Evolutionary conservation across 2,797 vertebrate species (phyloP), one percentile per base, ranked within the genome.

Genomic region (Alauda arvensis): DNA sequence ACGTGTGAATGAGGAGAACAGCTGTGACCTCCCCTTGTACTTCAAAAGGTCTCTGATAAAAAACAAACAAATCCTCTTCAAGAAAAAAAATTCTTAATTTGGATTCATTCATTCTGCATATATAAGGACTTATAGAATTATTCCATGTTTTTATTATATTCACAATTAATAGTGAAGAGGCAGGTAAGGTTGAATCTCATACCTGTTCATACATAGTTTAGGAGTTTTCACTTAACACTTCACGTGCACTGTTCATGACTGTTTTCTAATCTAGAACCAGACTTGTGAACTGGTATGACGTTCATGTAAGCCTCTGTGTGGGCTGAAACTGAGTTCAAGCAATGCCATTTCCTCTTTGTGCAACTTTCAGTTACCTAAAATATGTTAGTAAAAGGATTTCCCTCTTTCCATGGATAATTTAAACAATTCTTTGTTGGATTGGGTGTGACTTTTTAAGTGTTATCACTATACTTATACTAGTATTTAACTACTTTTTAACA

Each of bases 1-100:
- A 74, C 51, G 67, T 62, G 74, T 79, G 80, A 91, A 85, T 77
- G 85, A 92, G 80, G 53, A 82, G 74, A 93, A 88, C 93, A 95
- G 91, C 77, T 95, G 94, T 89, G 91, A 77, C 71, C 75, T 87
- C 34, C 49, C 56, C 68, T 78, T 77, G 67, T 77, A 87, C 56
- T 76, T 78, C 0, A 0, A 90, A 81, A 83, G 65, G 77, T 60
- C 70, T 78, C 53, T 48, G 46, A 87, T 57, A 78, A 85, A 87
- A 90, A 85, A 11, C 43, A 80, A 89, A 55, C 59, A 88, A 75
- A 83, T 65, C 59, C 40, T 74, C 77, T 75, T 77, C 34, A 63
- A 51, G 63, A 83, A 85, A 91, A 91, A 88, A 60, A 45, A 40
- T 1, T 63, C 61, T 74, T 68, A 25, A 60, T 67, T 85, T 90